phyloP scores from a whole-genome alignment of 2,113 vertebrate species.

The Macaca nemestrina region DNA sequence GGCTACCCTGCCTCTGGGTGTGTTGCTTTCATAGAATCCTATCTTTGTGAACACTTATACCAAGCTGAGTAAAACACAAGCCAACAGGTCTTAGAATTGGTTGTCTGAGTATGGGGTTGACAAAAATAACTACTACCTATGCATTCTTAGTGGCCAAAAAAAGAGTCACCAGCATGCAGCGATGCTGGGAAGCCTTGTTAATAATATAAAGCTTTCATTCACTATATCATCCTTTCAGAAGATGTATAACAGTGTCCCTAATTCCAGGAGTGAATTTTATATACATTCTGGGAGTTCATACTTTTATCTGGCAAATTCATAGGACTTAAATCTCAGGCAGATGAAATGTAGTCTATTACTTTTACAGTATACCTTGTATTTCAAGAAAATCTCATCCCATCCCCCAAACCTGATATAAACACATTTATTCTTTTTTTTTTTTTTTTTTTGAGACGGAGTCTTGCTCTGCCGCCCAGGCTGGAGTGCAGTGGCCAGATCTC shows the following conservation, averaged over 20 bases:
- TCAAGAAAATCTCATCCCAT: not conserved
- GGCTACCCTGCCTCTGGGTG: not conserved
- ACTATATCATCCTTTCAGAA: not conserved
- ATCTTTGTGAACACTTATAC: not conserved
- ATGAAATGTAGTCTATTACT: not conserved
- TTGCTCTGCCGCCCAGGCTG: too few relatives aligned
- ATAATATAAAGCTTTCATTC: not conserved
- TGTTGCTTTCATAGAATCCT: not conserved
- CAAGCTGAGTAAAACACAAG: not conserved
- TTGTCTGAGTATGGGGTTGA: not conserved
- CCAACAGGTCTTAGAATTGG: not conserved
- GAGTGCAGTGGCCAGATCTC: too few relatives aligned
- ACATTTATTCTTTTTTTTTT: not conserved
- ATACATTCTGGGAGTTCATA: not conserved
- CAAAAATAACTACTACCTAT: not conserved
- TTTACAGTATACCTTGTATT: not conserved
- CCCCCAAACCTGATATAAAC: not conserved
- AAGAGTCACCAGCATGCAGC: not conserved
- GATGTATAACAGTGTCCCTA: not conserved
- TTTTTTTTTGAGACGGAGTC: too few relatives aligned
- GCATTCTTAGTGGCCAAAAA: not conserved
- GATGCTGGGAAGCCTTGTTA: not conserved
- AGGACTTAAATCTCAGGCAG: not conserved
- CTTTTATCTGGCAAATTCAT: conserved; percentile 3
- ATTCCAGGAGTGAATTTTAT: conserved; percentile 9